Percentiles rank a stretch among this genome's conserved stretches.
phyloP scores from a whole-genome alignment of 2,888 invertebrate species.

The Cosmorhoe ocellata region DNA sequence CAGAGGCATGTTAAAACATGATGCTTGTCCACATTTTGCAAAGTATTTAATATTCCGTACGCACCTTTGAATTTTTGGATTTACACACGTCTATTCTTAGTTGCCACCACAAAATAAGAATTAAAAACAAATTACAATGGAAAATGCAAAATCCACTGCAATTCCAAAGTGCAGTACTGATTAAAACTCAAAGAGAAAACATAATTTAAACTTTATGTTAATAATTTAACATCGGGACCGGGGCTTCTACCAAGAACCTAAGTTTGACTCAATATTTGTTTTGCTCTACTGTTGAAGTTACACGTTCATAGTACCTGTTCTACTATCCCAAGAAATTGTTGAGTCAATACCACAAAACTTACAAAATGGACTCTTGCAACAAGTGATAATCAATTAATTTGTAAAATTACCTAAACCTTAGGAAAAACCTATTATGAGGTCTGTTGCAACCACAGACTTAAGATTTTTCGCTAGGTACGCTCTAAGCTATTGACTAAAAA shows the following conservation, averaged over 20 bases:
- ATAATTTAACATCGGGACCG: slow-evolving; percentile 65
- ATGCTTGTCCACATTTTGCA: too few species aligned
- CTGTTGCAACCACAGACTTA: too few species aligned
- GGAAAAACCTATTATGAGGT: too few species aligned
- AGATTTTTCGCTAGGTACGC: too few species aligned
- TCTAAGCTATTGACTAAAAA: too few species aligned
- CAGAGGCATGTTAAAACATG: too few species aligned
- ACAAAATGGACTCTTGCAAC: not conserved
- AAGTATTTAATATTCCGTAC: too few species aligned
- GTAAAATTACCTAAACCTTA: too few species aligned
- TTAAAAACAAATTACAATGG: slow-evolving; percentile 2
- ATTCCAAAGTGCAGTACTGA: slow-evolving; percentile 23
- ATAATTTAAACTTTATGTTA: slow-evolving; percentile 55
- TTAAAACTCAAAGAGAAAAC: slow-evolving; percentile 44
- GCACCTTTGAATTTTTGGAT: too few species aligned
- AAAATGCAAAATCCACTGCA: slow-evolving; percentile 23
- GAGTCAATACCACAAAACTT: slow-evolving; percentile 2
- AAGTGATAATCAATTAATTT: not conserved
- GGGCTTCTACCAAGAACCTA: slow-evolving; percentile 61
- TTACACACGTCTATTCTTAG: too few species aligned
- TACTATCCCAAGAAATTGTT: slow-evolving; percentile 54
- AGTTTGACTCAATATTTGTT: slow-evolving; percentile 70
- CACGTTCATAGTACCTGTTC: slow-evolving; percentile 54
- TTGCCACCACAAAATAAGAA: too few species aligned
- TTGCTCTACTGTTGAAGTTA: slow-evolving; percentile 64